phyloP scores from a whole-genome alignment of 2,113 vertebrate genomes.

The Loxodonta africana region DNA sequence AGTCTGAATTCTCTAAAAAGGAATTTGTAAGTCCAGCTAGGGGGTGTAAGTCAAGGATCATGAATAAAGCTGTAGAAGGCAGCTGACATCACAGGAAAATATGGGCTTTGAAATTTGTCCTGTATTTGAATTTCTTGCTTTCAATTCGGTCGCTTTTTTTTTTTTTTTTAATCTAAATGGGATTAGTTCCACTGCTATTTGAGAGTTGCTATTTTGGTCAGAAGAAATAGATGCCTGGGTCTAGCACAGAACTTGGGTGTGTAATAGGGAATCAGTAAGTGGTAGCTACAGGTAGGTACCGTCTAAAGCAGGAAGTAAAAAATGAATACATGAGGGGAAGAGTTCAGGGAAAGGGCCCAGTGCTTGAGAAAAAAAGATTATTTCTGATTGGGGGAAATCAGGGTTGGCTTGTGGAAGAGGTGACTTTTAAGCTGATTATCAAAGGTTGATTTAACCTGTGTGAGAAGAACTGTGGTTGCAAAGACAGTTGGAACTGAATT shows the following conservation, averaged over 20 bases:
- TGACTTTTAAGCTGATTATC: not conserved
- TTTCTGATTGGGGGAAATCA: not conserved
- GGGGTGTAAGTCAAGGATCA: not conserved
- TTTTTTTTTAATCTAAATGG: not conserved
- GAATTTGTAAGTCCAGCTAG: not conserved
- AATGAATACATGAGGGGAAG: not conserved
- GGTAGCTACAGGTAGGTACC: not conserved
- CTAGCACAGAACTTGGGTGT: not conserved
- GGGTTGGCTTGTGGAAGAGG: not conserved
- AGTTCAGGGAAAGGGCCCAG: not conserved
- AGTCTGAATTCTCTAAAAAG: not conserved
- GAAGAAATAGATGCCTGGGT: slow-evolving; percentile 13
- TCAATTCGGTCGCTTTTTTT: not conserved
- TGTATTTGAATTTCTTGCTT: slow-evolving; percentile 49
- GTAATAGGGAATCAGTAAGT: not conserved
- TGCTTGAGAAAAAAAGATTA: not conserved
- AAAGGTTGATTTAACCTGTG: not conserved
- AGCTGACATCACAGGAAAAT: not conserved
- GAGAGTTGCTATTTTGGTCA: slow-evolving; percentile 26
- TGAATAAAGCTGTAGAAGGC: not conserved
- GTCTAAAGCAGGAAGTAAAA: not conserved
- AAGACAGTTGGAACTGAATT: not conserved
- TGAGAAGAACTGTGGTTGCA: not conserved
- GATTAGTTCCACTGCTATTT: slow-evolving; percentile 32
- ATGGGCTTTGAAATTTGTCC: not conserved